A percentile compares a stretch with the other conserved stretches of the same genome.
phyloP scores from a whole-genome alignment of 2,797 vertebrate species.

The Peromyscus attwateri region DNA sequence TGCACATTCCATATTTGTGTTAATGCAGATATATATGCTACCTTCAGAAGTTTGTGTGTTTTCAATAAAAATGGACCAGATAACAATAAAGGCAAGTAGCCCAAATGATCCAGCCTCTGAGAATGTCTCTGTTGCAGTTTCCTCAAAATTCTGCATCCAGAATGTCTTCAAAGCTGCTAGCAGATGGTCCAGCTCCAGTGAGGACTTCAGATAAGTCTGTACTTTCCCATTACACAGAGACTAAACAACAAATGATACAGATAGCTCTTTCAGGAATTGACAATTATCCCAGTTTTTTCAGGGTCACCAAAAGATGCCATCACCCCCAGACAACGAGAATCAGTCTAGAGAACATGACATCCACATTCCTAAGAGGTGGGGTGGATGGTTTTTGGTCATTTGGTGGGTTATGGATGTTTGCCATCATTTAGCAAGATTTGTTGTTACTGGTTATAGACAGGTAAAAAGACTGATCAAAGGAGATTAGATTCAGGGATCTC shows the following conservation, averaged over 20 bases:
- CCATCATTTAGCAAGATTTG: not conserved
- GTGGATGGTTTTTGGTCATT: not conserved
- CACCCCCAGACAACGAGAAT: not conserved
- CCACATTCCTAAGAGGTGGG: not conserved
- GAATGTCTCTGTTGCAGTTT: not conserved
- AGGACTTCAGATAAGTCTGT: not conserved
- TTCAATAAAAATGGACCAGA: not conserved
- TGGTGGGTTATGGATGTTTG: not conserved
- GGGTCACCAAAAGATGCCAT: not conserved
- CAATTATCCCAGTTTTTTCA: not conserved
- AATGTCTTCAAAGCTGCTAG: not conserved
- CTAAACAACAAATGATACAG: not conserved
- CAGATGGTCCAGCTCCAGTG: not conserved
- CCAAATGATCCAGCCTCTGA: not conserved
- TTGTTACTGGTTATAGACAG: not conserved
- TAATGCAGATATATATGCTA: too few species aligned
- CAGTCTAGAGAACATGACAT: not conserved
- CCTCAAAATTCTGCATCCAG: not conserved
- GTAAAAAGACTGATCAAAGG: too few species aligned
- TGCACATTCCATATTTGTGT: too few species aligned
- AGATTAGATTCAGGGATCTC: not conserved
- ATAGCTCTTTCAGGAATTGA: not conserved
- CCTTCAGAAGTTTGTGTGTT: too few species aligned
- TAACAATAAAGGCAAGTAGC: not conserved
- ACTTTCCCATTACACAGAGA: not conserved